Percentiles rank a stretch among this genome's conserved stretches.
phyloP scores from a whole-genome alignment of 2,113 vertebrate genomes.

The Benitochromis conjunctus region DNA sequence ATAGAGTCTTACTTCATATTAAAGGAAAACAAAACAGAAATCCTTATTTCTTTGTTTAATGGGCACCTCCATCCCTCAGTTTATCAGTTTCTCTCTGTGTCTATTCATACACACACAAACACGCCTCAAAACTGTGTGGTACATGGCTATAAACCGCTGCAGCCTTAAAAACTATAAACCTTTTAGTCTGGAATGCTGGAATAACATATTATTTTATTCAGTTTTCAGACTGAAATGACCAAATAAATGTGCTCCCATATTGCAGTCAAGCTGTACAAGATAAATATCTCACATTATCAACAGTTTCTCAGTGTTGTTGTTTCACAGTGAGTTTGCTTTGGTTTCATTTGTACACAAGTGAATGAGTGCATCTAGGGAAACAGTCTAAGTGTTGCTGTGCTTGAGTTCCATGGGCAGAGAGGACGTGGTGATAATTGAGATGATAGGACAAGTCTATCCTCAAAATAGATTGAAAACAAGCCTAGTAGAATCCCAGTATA shows the following conservation, averaged over 20 bases:
- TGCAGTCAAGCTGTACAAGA: neutral
- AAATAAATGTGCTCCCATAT: neutral
- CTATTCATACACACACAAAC: neutral
- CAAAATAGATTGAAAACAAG: neutral
- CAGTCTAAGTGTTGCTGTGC: slow-evolving; percentile 2
- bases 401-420: neutral
- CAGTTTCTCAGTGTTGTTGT: too few relatives aligned
- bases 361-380: slow-evolving; percentile 8
- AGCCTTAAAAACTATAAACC: too few relatives aligned
- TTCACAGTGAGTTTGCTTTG: neutral
- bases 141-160: neutral
- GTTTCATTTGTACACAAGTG: neutral
- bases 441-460: neutral
- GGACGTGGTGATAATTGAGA: slow-evolving; percentile 16
- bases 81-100: neutral
- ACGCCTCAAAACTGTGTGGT: neutral
- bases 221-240: neutral
- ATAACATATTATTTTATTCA: neutral
- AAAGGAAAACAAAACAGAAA: neutral
- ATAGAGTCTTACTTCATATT: neutral
- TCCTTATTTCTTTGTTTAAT: neutral
- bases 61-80: neutral
- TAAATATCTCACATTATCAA: neutral
- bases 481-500: neutral
- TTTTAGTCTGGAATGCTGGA: too few relatives aligned